Evolutionary conservation across 2,888 invertebrate genomes (phyloP).

Genomic region (Junonia oenone): DNA sequence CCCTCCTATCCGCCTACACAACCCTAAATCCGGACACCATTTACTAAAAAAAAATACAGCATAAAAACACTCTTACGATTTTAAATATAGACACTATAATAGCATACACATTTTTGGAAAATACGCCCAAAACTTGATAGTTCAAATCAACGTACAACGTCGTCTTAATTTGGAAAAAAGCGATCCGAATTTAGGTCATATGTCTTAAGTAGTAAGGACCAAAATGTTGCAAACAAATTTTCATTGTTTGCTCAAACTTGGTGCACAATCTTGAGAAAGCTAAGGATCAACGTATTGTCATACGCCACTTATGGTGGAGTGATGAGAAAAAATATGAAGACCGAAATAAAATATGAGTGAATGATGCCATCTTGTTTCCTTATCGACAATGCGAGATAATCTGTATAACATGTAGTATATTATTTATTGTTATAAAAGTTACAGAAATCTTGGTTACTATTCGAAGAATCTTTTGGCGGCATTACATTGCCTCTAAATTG

Average conservation of each 20-base stretch:
- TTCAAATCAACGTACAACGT: not conserved
- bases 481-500: too few species aligned
- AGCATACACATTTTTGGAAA: not conserved
- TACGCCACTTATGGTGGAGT: constrained; percentile 6
- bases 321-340: not conserved
- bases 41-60: not conserved
- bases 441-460: not conserved
- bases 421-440: too few species aligned
- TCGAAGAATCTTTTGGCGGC: too few species aligned
- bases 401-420: too few species aligned
- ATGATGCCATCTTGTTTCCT: not conserved
- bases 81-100: not conserved
- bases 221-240: not conserved
- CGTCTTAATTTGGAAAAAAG: not conserved
- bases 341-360: not conserved
- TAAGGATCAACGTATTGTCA: constrained; percentile 10
- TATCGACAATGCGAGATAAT: not conserved
- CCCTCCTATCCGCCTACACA: not conserved
- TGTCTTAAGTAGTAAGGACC: fast-evolving
- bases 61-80: not conserved
- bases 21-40: not conserved
- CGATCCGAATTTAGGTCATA: not conserved
- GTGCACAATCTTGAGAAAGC: constrained; percentile 2
- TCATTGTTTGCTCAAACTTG: not conserved
- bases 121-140: not conserved